Evolutionary conservation across 2,113 vertebrate genomes (phyloP).

Genomic region (Dicentrarchus labrax): DNA sequence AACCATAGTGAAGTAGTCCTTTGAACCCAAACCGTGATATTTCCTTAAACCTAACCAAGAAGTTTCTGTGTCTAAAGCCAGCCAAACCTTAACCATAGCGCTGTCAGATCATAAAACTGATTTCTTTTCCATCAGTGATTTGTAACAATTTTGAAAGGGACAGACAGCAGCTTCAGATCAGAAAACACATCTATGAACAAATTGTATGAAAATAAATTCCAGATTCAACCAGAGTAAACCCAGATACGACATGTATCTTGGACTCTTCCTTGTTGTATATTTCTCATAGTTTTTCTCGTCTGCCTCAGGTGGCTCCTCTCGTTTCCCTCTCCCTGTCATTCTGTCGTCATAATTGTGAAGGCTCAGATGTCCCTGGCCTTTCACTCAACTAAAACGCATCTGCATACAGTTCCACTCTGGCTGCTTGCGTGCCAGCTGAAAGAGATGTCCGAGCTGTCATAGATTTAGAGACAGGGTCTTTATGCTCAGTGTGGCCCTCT

Average conservation of each 20-base stretch:
- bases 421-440: neutral
- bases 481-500: neutral
- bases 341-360: neutral
- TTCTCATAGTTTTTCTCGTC: neutral
- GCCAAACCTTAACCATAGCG: no score
- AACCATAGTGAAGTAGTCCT: neutral
- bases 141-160: no score
- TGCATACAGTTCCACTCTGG: neutral
- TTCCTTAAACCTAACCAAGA: neutral
- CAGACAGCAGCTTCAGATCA: no score
- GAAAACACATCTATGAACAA: neutral
- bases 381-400: neutral
- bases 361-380: conserved; percentile 2
- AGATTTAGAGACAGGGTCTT: conserved; percentile 1
- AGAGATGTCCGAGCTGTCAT: conserved; percentile 29
- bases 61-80: no score
- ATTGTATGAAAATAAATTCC: neutral
- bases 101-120: neutral
- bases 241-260: neutral
- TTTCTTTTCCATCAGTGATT: neutral
- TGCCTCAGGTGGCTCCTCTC: neutral
- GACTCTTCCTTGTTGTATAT: neutral
- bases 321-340: neutral
- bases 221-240: neutral
- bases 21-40: neutral